Evolutionary conservation across 2,888 invertebrate species (phyloP).

Genomic region (Himalopsyche tibetana): DNA sequence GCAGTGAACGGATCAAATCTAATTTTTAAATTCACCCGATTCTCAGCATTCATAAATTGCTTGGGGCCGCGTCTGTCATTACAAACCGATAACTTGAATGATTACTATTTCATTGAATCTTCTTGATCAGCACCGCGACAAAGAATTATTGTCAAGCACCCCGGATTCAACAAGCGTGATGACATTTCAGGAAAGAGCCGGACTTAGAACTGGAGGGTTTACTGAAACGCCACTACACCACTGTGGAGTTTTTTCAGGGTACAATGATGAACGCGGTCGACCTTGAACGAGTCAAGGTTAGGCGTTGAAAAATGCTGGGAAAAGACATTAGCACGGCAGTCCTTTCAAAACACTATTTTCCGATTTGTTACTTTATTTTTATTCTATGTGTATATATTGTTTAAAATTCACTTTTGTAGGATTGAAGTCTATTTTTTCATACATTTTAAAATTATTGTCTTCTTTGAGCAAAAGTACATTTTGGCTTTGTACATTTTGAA

Average conservation of each 20-base stretch:
- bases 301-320: conserved; percentile 76
- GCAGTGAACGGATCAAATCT: too few species aligned
- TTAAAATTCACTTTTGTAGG: conserved; percentile 66
- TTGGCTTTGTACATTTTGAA: conserved; percentile 66
- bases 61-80: too few species aligned
- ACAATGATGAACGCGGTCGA: conserved; percentile 99
- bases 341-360: conserved; percentile 72
- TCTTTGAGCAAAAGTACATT: conserved; percentile 66
- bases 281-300: conserved; percentile 99
- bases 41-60: too few species aligned
- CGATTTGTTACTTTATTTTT: conserved; percentile 57
- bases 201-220: conserved; percentile 99
- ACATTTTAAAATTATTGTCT: conserved; percentile 65
- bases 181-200: conserved; percentile 95
- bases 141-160: too few species aligned
- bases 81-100: too few species aligned
- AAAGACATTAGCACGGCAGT: conserved; percentile 77
- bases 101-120: too few species aligned
- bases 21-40: too few species aligned
- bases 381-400: conserved; percentile 68
- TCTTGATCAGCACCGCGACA: too few species aligned
- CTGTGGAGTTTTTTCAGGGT: conserved; percentile 99
- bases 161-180: conserved; percentile 54
- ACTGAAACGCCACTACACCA: conserved; percentile 99
- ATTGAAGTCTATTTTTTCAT: conserved; percentile 66